phyloP scores from a whole-genome alignment of 1,140 invertebrate genomes.

The Drosophila rhopaloa region DNA sequence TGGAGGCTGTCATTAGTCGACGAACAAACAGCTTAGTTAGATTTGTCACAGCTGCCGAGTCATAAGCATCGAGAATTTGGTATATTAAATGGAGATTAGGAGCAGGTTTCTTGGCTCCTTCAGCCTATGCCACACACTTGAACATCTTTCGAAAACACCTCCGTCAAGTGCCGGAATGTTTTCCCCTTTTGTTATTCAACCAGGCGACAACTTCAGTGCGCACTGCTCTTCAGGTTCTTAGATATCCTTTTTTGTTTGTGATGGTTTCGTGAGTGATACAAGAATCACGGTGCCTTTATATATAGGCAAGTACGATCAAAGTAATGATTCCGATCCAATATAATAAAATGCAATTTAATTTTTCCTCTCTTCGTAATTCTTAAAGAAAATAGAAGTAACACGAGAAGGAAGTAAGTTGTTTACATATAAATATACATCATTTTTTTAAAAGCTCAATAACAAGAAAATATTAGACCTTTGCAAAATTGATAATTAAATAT shows the following conservation, averaged over 20 bases:
- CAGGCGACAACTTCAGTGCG: slow-evolving; percentile 10
- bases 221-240: slow-evolving; percentile 11
- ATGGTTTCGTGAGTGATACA: slow-evolving; percentile 12
- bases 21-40: slow-evolving; percentile 30
- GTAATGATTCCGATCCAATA: too few relatives aligned
- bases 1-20: slow-evolving; percentile 42
- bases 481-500: too few relatives aligned
- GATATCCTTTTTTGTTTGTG: slow-evolving; percentile 7
- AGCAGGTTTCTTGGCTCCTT: slow-evolving; percentile 1
- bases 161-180: slow-evolving; percentile 45
- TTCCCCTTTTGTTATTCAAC: slow-evolving; percentile 30
- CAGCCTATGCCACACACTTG: slow-evolving; percentile 34
- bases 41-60: slow-evolving; percentile 20
- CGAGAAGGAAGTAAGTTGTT: too few relatives aligned
- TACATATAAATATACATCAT: too few relatives aligned
- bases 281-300: neutral
- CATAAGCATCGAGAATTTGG: slow-evolving; percentile 11
- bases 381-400: too few relatives aligned
- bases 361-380: neutral
- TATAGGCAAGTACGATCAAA: neutral
- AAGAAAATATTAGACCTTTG: too few relatives aligned
- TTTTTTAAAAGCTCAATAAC: too few relatives aligned
- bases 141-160: slow-evolving; percentile 50
- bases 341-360: too few relatives aligned
- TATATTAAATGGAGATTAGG: slow-evolving; percentile 32